Evolutionary conservation across 2,888 invertebrate species (phyloP), one percentile per base, ranked within the genome.

Genomic region (Sipha maydis): DNA sequence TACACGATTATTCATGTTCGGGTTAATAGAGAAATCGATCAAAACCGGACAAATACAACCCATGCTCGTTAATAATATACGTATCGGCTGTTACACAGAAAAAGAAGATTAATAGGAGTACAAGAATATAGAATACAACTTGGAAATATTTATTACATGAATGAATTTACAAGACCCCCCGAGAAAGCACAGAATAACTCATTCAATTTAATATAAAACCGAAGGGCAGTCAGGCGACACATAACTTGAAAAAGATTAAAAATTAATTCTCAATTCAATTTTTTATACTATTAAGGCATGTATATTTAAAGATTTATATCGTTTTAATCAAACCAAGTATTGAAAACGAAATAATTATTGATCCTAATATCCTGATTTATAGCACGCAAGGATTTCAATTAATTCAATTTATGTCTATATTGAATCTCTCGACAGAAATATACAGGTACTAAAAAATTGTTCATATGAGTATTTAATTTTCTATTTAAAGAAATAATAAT

Each of bases 1-100:
- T 78, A 71, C 69, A 85, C 28, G 73, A 80, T 86, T 75, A 75
- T 75, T 75, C 61, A 38, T 88, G 88, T 67, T n/a, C 48, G n/a
- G 67, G 73, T 82, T 76, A 82, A 88, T 82, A 76, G 88, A 82
- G 88, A 88, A 82, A 88, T 88, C 88, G 88, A 88, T 88, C 88
- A 82, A 80, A 79, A 48, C 69, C 78, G 73, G 73, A 82, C 80
- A 41, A 80, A 76, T 56, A 54, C 41, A 54, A 31, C 17, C n/a
- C 41, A 41, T 67, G 67, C 61, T 80, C 38, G 75, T 88, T 80
- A 79, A 88, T 80, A 77, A 85, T 56, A 84, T 76, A 76, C n/a
- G 25, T 56, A 84, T 61, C 28, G 25, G 38, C 41, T 76, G 41
- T 67, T 84, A 76, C 25, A 76, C 28, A 61, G 28, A 61, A 76